Percentiles rank a stretch among this genome's conserved stretches.
phyloP scores from a whole-genome alignment of 2,113 vertebrate species.

The Cariama cristata region DNA sequence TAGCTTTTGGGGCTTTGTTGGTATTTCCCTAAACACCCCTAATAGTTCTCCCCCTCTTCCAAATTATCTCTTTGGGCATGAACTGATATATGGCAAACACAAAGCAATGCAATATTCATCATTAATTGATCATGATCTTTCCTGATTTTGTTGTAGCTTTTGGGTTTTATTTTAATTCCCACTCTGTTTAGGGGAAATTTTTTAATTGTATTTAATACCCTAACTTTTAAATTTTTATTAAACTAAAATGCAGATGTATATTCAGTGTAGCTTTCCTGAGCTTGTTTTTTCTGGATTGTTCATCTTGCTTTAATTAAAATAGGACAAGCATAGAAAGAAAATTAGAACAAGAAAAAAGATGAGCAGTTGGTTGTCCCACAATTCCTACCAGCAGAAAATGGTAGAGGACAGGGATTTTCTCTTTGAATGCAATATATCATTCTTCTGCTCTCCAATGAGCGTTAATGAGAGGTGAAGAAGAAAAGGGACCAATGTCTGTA shows the following conservation, averaged over 20 bases:
- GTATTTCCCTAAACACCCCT: conserved; percentile 22
- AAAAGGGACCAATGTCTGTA: not conserved
- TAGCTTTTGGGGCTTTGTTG: conserved; percentile 5
- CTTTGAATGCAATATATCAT: not conserved
- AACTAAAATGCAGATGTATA: conserved; percentile 34
- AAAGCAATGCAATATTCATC: conserved; percentile 63
- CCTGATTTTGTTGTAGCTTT: conserved; percentile 21
- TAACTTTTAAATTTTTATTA: conserved; percentile 37
- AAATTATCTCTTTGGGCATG: conserved; percentile 59
- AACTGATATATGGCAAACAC: conserved; percentile 62
- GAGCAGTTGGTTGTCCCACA: not conserved
- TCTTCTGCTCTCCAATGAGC: not conserved
- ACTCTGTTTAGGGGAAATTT: conserved; percentile 13
- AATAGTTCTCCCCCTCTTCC: conserved; percentile 1
- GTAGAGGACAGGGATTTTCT: not conserved
- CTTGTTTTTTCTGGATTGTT: conserved; percentile 30
- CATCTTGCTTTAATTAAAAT: conserved; percentile 63
- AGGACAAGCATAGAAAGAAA: not conserved
- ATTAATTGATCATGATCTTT: conserved; percentile 62
- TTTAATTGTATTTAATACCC: conserved; percentile 60
- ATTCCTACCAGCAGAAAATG: not conserved
- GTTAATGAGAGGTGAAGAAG: not conserved
- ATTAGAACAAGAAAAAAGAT: not conserved
- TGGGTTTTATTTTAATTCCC: conserved; percentile 41
- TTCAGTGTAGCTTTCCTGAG: not conserved